These are phyloP conservation scores for Conus betulinus DNA, from an alignment of 1,140 invertebrate species.

Conservation along the genomic window DNA sequence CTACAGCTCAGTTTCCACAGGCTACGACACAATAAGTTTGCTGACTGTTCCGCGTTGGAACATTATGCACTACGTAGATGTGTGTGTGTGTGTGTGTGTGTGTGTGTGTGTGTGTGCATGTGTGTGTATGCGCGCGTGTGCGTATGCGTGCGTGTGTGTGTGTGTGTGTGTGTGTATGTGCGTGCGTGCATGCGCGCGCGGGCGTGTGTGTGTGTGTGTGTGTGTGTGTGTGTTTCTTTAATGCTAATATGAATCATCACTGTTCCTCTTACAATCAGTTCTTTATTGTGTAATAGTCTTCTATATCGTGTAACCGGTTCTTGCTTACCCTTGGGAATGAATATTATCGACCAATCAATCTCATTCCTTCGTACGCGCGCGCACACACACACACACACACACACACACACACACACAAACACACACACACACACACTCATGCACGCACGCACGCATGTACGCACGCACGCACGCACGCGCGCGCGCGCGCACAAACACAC, in stretches of 20 bases:
- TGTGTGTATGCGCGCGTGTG: constrained; percentile 28
- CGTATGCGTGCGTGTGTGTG: not conserved
- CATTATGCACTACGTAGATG: no score
- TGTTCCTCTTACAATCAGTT: not conserved
- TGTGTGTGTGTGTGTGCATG: constrained; percentile 29
- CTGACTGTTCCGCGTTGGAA: not conserved
- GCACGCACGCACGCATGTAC: not conserved
- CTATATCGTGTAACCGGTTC: not conserved
- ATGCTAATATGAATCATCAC: no score
- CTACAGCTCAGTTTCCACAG: no score
- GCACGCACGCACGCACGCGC: not conserved
- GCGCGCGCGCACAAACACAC: not conserved
- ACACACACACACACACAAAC: not conserved
- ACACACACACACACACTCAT: not conserved
- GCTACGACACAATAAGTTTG: no score
- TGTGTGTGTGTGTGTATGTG: constrained; percentile 12
- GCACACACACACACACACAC: not conserved
- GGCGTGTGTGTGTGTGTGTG: constrained; percentile 36
- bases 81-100: constrained; percentile 23
- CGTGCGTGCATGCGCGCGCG: constrained; percentile 24
- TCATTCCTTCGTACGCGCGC: constrained; percentile 1
- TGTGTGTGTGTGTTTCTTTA: constrained; percentile 1
- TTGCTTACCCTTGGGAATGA: not conserved
- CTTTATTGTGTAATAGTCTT: not conserved
- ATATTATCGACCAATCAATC: not conserved